A percentile compares a stretch with the other conserved stretches of the same genome.
Evolutionary conservation across 2,113 vertebrate genomes (phyloP).

Genomic region (Mormyrus lacerda): DNA sequence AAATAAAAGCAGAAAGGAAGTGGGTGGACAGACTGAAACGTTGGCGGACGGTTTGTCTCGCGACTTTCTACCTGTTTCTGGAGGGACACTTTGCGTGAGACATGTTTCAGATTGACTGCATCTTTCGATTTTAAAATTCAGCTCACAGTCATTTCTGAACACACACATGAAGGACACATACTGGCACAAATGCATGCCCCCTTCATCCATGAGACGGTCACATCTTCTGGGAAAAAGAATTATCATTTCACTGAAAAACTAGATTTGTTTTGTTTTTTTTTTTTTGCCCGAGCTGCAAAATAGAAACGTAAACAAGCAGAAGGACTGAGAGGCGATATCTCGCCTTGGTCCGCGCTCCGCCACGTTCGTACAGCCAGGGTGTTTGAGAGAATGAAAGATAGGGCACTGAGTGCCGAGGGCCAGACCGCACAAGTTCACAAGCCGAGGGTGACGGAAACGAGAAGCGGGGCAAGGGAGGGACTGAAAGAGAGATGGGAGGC

Average conservation of each 20-base stretch:
- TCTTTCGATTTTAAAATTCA: background rate
- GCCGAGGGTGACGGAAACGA: constrained; percentile 6
- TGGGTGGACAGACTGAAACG: background rate
- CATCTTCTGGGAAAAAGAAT: background rate
- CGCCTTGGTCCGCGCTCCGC: background rate
- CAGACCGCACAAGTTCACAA: background rate
- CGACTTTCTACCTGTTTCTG: constrained; percentile 13
- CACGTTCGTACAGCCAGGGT: background rate
- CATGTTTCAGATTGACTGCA: constrained; percentile 50
- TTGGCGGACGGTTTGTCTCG: background rate
- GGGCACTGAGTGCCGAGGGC: background rate
- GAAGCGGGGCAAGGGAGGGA: constrained; percentile 1
- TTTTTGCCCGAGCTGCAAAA: background rate
- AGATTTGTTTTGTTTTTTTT: background rate
- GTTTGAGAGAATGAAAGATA: background rate
- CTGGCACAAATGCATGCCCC: background rate
- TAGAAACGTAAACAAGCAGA: background rate
- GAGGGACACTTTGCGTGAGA: constrained; percentile 46
- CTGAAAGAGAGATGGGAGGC: constrained; percentile 15
- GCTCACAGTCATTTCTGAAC: background rate
- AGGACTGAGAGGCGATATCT: background rate
- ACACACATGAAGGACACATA: background rate
- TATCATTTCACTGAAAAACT: background rate
- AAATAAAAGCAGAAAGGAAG: background rate
- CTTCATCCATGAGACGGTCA: background rate